Conservation (phyloP, 2,797 vertebrate species). For the Muscicapa striata region DNA sequence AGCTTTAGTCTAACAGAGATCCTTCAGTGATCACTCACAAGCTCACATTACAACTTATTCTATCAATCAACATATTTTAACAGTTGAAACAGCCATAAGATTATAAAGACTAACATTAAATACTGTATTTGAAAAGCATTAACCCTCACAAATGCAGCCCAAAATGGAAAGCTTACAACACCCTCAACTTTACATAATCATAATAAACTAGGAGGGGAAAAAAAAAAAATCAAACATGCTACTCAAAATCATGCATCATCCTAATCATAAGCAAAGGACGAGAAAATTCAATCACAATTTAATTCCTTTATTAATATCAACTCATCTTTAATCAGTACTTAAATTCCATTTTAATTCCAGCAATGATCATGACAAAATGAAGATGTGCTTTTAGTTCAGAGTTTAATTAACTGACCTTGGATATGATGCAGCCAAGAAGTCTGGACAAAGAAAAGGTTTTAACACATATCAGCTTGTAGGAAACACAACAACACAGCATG, state of each 20-base stretch:
- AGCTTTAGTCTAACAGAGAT: background rate
- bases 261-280: background rate
- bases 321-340: background rate
- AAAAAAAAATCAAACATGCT: background rate
- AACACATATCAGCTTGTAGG: background rate
- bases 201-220: background rate
- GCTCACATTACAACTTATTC: background rate
- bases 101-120: background rate
- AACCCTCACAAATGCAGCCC: background rate
- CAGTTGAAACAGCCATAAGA: background rate
- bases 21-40: background rate
- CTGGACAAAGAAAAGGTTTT: background rate
- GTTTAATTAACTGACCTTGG: background rate
- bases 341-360: background rate
- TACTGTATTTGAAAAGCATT: background rate
- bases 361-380: background rate
- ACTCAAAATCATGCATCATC: background rate
- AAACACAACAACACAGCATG: rapidly evolving
- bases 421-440: background rate
- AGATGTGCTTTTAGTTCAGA: background rate
- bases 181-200: background rate
- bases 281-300: background rate
- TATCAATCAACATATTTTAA: background rate
- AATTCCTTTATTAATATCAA: constrained; percentile 4
- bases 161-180: background rate